Base-by-base conservation (phyloP, 2,888 invertebrate species). In the Plebejus anna region DNA sequence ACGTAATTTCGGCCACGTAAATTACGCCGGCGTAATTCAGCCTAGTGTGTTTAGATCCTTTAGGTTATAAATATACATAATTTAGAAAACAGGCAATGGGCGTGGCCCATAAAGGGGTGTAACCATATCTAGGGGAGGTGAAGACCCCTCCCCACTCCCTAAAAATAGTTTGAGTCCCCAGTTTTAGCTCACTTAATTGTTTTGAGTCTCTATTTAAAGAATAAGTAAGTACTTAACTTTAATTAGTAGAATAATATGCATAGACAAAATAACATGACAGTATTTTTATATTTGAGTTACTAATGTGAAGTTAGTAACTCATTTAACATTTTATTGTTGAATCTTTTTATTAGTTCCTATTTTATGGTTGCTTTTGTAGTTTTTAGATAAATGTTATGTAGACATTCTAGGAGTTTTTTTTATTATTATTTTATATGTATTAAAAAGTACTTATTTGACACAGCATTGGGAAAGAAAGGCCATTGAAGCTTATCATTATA, bases 341-440 rank as follows among this genome's bases (percentile, higher is more conserved):
- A 51, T 61, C 38, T 66, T 77, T 66, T 22, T 61, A 36, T 28
- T 51, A 42, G 22, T 77, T 73, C 57, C 38, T 76, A 77, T 70
- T 72, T 36, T 32, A 4, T 36, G 32, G 32, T 66, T 66, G 36
- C 66, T 66, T 66, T 36, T 4, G 11, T 66, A 66, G 32, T 36
- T 66, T 32, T 32, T 66, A 66, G 66, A 73, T 55, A 42, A 77
- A 70, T 16, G 32, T 73, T 32, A 32, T 28, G 16, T 73, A 13
- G 55, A 42, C 7, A 59, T 4, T 75, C 9, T 75, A 75, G 47
- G 47, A 47, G 7, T 47, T 11, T 75, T n/a, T 5, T n/a, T 42
- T 3, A 16, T 36, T n/a, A 16, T 28, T 32, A 2, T 32, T 32
- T 66, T 66, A 13, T 32, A 13, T 22, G 32, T 32, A 11, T 22